These are phyloP conservation scores for Drosophila takahashii DNA, from an alignment of 1,140 invertebrate genomes.

Conservation along the genomic window DNA sequence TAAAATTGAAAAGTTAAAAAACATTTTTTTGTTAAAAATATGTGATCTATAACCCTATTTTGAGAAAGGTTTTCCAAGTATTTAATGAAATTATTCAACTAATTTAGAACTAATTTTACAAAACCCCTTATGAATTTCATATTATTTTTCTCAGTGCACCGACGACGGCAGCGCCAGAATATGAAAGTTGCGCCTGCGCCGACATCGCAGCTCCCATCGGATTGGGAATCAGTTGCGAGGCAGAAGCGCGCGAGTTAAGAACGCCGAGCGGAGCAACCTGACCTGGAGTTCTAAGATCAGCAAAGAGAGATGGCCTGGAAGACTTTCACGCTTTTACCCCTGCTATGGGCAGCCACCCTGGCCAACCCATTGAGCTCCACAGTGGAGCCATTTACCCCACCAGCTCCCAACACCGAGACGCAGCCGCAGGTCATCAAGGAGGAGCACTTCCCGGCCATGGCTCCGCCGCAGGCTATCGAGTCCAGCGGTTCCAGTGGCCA, in stretches of 20 bases:
- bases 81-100: too few relatives aligned
- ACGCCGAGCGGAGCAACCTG: slow-evolving; percentile 43
- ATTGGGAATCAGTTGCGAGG: slow-evolving; percentile 70
- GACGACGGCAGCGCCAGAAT: slow-evolving; percentile 48
- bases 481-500: slow-evolving; percentile 26
- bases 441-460: slow-evolving; percentile 60
- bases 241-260: slow-evolving; percentile 73
- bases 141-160: slow-evolving; percentile 14
- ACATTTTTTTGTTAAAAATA: too few relatives aligned
- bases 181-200: slow-evolving; percentile 80
- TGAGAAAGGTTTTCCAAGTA: too few relatives aligned
- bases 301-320: slow-evolving; percentile 48
- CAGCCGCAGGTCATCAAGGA: slow-evolving; percentile 27
- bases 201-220: slow-evolving; percentile 52
- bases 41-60: too few relatives aligned
- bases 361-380: slow-evolving; percentile 10
- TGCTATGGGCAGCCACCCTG: slow-evolving; percentile 27
- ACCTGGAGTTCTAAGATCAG: slow-evolving; percentile 3
- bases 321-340: slow-evolving; percentile 49
- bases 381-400: slow-evolving; percentile 6
- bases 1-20: too few relatives aligned
- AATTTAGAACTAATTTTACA: background rate
- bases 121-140: background rate
- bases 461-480: slow-evolving; percentile 38
- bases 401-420: slow-evolving; percentile 6